Base-by-base conservation (phyloP, 2,888 invertebrate genomes). In the Hirtodrosophila confusa region DNA sequence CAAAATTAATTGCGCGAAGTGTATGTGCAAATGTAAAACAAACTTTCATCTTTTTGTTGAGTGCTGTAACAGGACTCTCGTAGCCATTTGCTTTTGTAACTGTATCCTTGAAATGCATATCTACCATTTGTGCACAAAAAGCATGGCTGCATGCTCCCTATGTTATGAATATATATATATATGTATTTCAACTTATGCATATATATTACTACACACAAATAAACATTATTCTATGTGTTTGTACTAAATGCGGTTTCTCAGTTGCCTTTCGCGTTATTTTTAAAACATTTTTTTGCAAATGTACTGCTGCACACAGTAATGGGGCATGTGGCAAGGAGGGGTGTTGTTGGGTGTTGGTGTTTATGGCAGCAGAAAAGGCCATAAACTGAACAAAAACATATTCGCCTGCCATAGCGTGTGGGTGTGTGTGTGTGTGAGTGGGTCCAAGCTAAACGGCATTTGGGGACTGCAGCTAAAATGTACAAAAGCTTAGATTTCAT, bases 101-200 rank as follows among this genome's bases (percentile, higher is more conserved):
- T 62, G 69, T 84, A 87, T 82, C 84, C 84, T 84, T 84, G 84
- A 87, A 84, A 84, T 85, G 78, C 75, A 84, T 86, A 83, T 86
- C 84, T 86, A 80, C 58, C 64, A 69, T 76, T 79, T 71, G 17
- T 69, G 37, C 72, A 75, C 74, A 83, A 82, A 83, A 76, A 79
- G 74, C 80, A 69, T 58, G 44, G 51, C 67, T 51, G 56, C 43
- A 48, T 48, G 50, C 40, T 47, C 60, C 53, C 67, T 39, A 68
- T 79, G 70, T 67, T 61, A 80, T 82, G 84, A 72, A 56, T 47
- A 47, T 61, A 37, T 56, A 37, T 56, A 55, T 58, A 60, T 48
- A 63, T 48, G 44, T 37, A 45, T 63, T 5, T 23, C 40, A 65
- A 67, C 44, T 27, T 48, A 63, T 60, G 49, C 60, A 56, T 37